Evolutionary conservation across 2,113 vertebrate species (phyloP), one percentile per base, ranked within the genome.

Genomic region (Corythornis cristatus): DNA sequence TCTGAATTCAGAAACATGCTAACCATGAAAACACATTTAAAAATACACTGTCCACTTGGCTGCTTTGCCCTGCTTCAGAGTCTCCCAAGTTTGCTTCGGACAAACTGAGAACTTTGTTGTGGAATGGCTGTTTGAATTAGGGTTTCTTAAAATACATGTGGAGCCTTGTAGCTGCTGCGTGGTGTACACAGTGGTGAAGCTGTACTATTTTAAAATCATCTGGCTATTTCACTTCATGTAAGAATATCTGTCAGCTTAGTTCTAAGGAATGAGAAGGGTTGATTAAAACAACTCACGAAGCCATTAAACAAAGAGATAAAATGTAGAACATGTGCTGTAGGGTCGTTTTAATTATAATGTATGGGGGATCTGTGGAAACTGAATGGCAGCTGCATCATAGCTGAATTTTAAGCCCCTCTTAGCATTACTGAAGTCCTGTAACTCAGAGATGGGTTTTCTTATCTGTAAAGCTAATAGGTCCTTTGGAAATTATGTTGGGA

Each of bases 11-110:
- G 97, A 97, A 97, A 93, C 93, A 96, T 91, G 86, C 94, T 94
- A 96, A 97, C 93, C 95, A 94, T 96, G 93, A 96, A 98, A 97
- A 96, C 74, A 86, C 71, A 56, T 92, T 95, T 89, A 95, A 97
- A 97, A 97, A 96, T 94, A 94, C 65, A 86, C 94, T 67, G 91
- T 96, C 94, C 89, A 88, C 87, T 95, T 88, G 67, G 90, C 83
- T 94, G 95, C 94, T 94, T 93, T 37, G 58, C 68, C 88, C 70
- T 82, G 57, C 88, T 90, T 96, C 60, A 75, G 84, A 85, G 53
- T 50, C 87, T 93, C 91, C 51, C 56, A 43, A 93, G 85, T 88
- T 92, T 90, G 37, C 79, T 93, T 96, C 80, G 53, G 82, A 93
- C 83, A 66, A 90, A 71, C 84, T 68, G 67, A 94, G 90, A 90